phyloP scores from a whole-genome alignment of 2,113 vertebrate species.

The Gallinago media region DNA sequence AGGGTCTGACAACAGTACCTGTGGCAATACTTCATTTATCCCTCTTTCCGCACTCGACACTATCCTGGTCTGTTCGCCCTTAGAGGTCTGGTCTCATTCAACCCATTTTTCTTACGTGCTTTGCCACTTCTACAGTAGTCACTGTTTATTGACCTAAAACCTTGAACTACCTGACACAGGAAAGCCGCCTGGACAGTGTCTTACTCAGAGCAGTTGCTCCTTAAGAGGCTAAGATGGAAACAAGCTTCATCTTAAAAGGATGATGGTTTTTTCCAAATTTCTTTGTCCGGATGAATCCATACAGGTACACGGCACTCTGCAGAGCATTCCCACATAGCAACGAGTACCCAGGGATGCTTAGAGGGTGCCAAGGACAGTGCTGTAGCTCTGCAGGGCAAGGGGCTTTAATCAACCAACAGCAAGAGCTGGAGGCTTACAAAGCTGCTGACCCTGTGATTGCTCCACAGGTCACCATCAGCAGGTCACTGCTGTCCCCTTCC shows the following conservation, averaged over 20 bases:
- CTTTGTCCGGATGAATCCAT: background rate
- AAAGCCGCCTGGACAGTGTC: background rate
- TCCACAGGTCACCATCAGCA: background rate
- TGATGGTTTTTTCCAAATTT: fast-evolving
- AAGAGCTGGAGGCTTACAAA: background rate
- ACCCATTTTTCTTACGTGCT: background rate
- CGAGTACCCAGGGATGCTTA: background rate
- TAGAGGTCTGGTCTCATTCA: background rate
- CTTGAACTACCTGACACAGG: background rate
- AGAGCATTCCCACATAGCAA: background rate
- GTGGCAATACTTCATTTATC: background rate
- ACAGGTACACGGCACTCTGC: background rate
- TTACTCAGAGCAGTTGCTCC: background rate
- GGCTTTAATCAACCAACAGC: background rate
- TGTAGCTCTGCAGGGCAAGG: constrained; percentile 23
- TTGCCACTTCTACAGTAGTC: background rate
- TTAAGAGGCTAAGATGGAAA: background rate
- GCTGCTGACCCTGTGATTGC: background rate
- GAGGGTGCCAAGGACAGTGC: background rate
- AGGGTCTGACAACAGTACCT: background rate
- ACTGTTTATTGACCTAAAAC: background rate
- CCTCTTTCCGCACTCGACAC: background rate
- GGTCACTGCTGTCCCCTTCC: background rate
- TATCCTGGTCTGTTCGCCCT: background rate
- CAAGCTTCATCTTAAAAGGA: background rate